Conservation (phyloP, 2,888 invertebrate species). For the Megastigmus dorsalis region DNA sequence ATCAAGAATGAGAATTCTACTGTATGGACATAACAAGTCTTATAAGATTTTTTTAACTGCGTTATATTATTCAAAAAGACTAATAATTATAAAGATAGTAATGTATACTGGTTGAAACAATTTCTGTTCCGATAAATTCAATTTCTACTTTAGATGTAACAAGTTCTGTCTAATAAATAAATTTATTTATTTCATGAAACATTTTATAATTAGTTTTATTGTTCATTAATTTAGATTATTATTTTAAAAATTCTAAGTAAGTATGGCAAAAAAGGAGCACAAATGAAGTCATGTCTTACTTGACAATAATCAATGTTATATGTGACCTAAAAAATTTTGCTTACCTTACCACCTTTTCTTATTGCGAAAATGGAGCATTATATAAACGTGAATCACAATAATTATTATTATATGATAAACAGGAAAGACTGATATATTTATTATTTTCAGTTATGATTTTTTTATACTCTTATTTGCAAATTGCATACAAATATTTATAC, state of each 20-base stretch:
- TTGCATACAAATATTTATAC: background rate
- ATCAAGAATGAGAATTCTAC: too few relatives aligned
- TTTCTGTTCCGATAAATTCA: too few relatives aligned
- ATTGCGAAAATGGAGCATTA: slow-evolving; percentile 41
- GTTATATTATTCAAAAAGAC: too few relatives aligned
- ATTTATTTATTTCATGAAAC: too few relatives aligned
- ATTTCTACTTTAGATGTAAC: too few relatives aligned
- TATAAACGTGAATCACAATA: slow-evolving; percentile 30
- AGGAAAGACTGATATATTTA: slow-evolving; percentile 10
- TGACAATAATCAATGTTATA: slow-evolving; percentile 4
- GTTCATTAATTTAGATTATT: slow-evolving; percentile 42
- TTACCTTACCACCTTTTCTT: slow-evolving; percentile 21
- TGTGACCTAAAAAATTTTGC: slow-evolving; percentile 15
- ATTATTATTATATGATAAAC: background rate
- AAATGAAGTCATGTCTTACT: slow-evolving; percentile 9
- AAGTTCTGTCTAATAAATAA: too few relatives aligned
- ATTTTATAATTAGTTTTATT: too few relatives aligned
- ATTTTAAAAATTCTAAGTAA: slow-evolving; percentile 11
- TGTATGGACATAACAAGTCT: too few relatives aligned
- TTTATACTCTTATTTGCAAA: slow-evolving; percentile 5
- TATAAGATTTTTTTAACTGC: too few relatives aligned
- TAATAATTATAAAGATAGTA: too few relatives aligned
- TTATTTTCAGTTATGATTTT: background rate
- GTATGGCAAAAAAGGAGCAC: slow-evolving; percentile 5
- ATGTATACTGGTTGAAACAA: too few relatives aligned